Evolutionary conservation across 2,888 invertebrate species (phyloP).

Genomic region (Allygus modestus): DNA sequence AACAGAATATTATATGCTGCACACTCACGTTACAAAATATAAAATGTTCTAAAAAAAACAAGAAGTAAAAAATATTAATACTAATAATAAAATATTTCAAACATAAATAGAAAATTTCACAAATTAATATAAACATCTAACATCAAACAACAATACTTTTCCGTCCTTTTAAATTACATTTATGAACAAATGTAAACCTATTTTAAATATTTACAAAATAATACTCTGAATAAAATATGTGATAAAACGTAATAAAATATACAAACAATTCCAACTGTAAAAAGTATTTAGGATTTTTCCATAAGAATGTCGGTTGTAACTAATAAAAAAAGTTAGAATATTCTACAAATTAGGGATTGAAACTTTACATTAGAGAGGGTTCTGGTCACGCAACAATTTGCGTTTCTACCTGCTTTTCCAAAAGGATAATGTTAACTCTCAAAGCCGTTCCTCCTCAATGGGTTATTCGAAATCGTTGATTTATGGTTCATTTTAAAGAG

Average conservation of each 20-base stretch:
- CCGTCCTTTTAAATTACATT: not conserved
- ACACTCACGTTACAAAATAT: no score
- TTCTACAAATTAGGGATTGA: not conserved
- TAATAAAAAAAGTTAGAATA: not conserved
- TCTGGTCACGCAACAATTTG: no score
- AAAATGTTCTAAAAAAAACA: no score
- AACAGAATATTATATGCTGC: no score
- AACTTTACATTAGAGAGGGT: not conserved
- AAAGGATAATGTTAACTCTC: no score
- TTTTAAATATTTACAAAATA: slow-evolving; percentile 8
- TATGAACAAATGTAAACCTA: not conserved
- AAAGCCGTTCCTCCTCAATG: no score
- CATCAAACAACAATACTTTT: not conserved
- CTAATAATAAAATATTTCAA: no score
- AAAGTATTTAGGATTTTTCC: not conserved
- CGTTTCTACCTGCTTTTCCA: no score
- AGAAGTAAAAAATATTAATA: no score
- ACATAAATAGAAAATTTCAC: not conserved
- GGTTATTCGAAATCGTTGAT: no score
- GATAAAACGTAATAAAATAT: not conserved
- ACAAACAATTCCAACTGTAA: not conserved
- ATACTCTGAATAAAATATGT: not conserved
- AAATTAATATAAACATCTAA: not conserved
- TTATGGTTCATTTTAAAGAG: no score
- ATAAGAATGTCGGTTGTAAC: no score